These are phyloP conservation scores for Xestia c-nigrum DNA, from an alignment of 2,888 invertebrate species.

Conservation along the genomic window DNA sequence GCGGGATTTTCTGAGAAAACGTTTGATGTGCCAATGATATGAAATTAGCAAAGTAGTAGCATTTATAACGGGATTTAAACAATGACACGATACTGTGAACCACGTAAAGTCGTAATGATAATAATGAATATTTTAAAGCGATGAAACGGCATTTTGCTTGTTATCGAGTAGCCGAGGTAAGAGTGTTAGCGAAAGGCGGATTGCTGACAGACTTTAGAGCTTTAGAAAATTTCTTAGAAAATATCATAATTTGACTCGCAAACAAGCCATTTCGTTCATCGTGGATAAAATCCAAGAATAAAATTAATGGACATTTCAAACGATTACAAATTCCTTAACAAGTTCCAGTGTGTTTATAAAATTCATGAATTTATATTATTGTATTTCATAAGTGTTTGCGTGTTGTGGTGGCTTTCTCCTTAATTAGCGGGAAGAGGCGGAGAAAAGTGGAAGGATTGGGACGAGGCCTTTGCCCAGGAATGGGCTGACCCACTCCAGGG, in stretches of 20 bases:
- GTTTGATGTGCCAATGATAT: constrained; percentile 41
- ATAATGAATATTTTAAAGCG: constrained; percentile 65
- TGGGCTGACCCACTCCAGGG: too few relatives aligned
- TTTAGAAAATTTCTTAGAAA: background rate
- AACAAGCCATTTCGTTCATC: background rate
- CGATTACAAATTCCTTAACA: background rate
- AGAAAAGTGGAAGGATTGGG: too few relatives aligned
- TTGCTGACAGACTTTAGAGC: background rate
- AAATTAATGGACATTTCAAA: background rate
- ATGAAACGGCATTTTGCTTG: constrained; percentile 65
- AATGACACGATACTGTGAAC: constrained; percentile 71
- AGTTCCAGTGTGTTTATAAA: background rate
- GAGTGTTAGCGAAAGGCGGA: constrained; percentile 45
- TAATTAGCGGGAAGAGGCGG: too few relatives aligned
- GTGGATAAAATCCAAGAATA: background rate
- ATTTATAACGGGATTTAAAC: constrained; percentile 69
- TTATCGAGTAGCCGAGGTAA: constrained; percentile 56
- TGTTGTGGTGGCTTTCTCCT: background rate
- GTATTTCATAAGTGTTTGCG: background rate
- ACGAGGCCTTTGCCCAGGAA: too few relatives aligned
- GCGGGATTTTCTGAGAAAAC: constrained; percentile 32
- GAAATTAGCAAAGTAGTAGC: constrained; percentile 45
- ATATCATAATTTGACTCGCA: background rate
- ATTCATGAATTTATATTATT: constrained; percentile 1
- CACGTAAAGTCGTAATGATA: constrained; percentile 68